Evolutionary conservation across 2,797 vertebrate species (phyloP).

Genomic region (Lophius americanus): DNA sequence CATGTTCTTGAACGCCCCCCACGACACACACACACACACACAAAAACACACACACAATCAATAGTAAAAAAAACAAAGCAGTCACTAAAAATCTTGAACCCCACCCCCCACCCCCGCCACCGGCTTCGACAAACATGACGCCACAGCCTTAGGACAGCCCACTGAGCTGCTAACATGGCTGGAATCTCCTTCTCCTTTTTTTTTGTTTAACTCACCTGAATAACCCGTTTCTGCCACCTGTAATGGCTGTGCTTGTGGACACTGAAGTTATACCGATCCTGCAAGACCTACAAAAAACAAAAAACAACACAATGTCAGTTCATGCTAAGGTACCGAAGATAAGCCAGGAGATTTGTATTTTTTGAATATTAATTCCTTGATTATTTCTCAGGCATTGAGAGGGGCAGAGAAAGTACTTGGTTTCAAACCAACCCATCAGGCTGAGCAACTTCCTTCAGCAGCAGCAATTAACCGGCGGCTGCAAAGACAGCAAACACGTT

Average conservation of each 20-base stretch:
- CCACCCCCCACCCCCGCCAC: too few species aligned
- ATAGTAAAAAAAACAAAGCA: too few species aligned
- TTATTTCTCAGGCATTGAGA: background rate
- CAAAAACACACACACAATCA: too few species aligned
- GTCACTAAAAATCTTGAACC: too few species aligned
- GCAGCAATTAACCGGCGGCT: background rate
- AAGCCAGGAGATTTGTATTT: background rate
- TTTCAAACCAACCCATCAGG: conserved; percentile 41
- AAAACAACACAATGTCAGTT: background rate
- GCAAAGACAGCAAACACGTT: background rate
- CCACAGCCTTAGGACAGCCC: too few species aligned
- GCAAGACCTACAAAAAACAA: conserved; percentile 15
- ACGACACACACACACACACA: too few species aligned
- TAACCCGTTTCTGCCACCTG: conserved; percentile 85
- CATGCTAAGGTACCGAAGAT: background rate
- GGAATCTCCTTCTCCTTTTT: background rate
- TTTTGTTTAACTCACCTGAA: conserved; percentile 77
- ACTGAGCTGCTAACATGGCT: background rate
- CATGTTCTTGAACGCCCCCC: too few species aligned
- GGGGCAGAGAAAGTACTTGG: background rate
- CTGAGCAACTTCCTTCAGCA: conserved; percentile 12
- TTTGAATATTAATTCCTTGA: background rate
- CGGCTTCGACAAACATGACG: too few species aligned
- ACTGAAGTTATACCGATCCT: conserved; percentile 83
- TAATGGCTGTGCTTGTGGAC: conserved; percentile 82